Evolutionary conservation across 2,797 vertebrate species (phyloP), one percentile per base, ranked within the genome.

Genomic region (Bradypodion pumilum): DNA sequence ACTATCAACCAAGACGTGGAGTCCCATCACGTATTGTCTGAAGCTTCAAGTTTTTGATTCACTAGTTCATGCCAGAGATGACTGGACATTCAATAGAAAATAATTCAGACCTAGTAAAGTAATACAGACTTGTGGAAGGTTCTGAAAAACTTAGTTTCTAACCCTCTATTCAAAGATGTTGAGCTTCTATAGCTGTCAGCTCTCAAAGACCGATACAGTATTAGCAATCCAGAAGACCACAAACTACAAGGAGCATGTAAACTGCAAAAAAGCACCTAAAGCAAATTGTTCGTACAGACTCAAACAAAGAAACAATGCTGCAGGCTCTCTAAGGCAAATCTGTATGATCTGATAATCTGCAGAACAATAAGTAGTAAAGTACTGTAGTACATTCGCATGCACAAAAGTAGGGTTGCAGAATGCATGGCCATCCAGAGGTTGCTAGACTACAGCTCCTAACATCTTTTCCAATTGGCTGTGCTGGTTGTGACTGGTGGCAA

Each of bases 11-110:
- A 70, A 21, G 23, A 65, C 82, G 52, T 49, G 85, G 25, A 19
- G 70, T 35, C 21, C 46, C 0, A 0, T 16, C 70, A 40, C 65
- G 37, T 56, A 80, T 56, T 56, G 52, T 56, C 19, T 56, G 52
- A 56, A 56, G 52, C 52, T 56, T 21, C 21, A 56, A 19, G 3
- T 0, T 5, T 0, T 1, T 0, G 19, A 82, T 74, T 56, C 35
- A 21, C n/a, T 44, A 44, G 19, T n/a, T 83, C 60, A 65, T 74
- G 7, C 29, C 15, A 5, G 0, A 65, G 44, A 68, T 74, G 59
- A 69, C 32, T 74, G 19, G 10, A 60, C 25, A 68, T 10, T 70
- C 13, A 27, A 46, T 40, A 59, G 46, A 68, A 49, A 60, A 46
- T 13, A 16, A 35, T 35, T 44, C 15, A 59, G 1, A 32, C 40